Evolutionary conservation across 2,888 invertebrate genomes (phyloP), one percentile per base, ranked within the genome.

Genomic region (Drosophila neotestacea): DNA sequence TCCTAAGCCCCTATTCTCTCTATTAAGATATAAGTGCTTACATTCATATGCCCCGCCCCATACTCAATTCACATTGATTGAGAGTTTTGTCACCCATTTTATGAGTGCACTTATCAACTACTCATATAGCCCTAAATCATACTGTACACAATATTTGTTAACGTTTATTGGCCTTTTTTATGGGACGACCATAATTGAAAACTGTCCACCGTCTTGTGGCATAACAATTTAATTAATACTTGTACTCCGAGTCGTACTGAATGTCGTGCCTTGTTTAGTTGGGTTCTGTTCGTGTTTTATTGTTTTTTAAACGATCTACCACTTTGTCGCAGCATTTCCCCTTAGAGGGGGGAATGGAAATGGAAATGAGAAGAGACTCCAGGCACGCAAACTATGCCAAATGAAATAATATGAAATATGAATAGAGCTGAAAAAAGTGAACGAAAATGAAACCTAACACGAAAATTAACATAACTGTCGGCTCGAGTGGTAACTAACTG

Each of bases 281-380:
- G 63, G 11, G 50, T 67, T 64, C 34, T 62, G 41, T 71, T 84
- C 75, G 79, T 85, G 76, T 85, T 90, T 88, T 89, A 89, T 89
- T 89, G 89, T 85, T 86, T 86, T 89, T 90, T 89, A 89, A 89
- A 89, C 89, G 89, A 81, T 89, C 75, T 79, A 83, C 88, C 88
- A 89, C 89, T 87, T 87, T 89, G 88, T 79, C 70, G 70, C 58
- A 66, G 73, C 73, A 71, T 71, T 81, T 74, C 70, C 75, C 75
- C 70, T 61, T 39, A 4, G 34, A 4, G 22, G 28, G 41, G 36
- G 6, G 4, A 16, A 9, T 3, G 22, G n/a, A 22, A 6, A 27
- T 6, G 44, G 44, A 27, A n/a, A 44, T n/a, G 1, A 2, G 27
- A 16, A n/a, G 54, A 36, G 36, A 54, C 54, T 42, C 22, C 32